These are phyloP conservation scores for Eristalinus sepulchralis DNA, from an alignment of 2,888 invertebrate species.

Conservation along the genomic window DNA sequence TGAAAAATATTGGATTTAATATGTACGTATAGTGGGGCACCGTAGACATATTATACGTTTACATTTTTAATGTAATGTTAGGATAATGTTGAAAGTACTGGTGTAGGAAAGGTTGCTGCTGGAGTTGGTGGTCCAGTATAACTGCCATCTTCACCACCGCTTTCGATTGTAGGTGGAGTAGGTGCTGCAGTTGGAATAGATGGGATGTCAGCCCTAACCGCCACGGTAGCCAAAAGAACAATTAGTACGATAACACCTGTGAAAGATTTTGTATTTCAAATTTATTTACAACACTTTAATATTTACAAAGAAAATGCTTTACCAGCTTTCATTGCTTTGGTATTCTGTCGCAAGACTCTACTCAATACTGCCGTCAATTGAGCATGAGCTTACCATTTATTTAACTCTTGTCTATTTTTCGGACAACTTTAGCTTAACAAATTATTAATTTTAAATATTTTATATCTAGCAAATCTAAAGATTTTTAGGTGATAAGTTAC, in stretches of 20 bases:
- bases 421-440: background rate
- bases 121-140: background rate
- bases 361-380: background rate
- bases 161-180: background rate
- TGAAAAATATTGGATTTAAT: too few relatives aligned
- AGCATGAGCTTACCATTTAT: background rate
- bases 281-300: background rate
- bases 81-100: background rate
- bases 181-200: conserved; percentile 1
- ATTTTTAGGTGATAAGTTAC: background rate
- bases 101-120: background rate
- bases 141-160: background rate
- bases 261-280: background rate
- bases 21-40: too few relatives aligned
- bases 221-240: background rate
- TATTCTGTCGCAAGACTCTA: background rate
- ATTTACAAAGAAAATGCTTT: background rate
- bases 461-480: background rate
- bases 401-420: background rate
- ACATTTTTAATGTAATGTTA: background rate
- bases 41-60: too few relatives aligned
- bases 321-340: background rate
- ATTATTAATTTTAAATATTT: background rate
- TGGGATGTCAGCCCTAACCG: background rate
- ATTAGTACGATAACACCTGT: background rate